A percentile compares a stretch with the other conserved stretches of the same genome.
These are phyloP conservation scores for Delichon dasypus DNA, from an alignment of 2,797 vertebrate species.

Conservation along the genomic window DNA sequence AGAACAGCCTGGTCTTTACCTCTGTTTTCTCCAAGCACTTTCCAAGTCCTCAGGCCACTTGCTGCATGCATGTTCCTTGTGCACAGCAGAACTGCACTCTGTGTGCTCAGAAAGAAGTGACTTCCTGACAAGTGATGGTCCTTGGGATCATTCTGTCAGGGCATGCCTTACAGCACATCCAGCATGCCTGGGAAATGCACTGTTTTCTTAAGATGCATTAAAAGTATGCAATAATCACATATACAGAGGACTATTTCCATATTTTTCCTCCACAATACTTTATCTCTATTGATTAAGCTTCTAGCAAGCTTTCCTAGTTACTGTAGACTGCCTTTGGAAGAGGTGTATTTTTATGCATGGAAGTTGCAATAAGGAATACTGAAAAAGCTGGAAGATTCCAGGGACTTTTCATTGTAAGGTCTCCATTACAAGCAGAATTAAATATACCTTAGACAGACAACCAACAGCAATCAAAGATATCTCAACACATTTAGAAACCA, in stretches of 20 bases:
- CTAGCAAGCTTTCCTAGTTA: not conserved
- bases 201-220: not conserved
- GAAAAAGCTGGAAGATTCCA: not conserved
- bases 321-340: not conserved
- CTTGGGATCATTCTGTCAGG: fast-evolving
- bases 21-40: not conserved
- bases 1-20: not conserved
- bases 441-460: not conserved
- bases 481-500: not conserved
- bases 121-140: not conserved
- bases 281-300: not conserved
- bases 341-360: not conserved
- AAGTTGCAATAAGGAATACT: not conserved
- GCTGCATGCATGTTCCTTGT: fast-evolving
- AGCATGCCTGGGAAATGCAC: not conserved
- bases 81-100: not conserved
- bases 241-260: not conserved
- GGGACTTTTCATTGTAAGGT: not conserved
- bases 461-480: not conserved
- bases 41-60: not conserved
- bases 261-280: not conserved
- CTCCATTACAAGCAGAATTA: not conserved
- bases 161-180: not conserved
- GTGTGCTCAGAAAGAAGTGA: not conserved
- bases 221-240: fast-evolving